These are phyloP conservation scores for Aphrophora alni DNA, from an alignment of 2,888 invertebrate species.

Conservation along the genomic window DNA sequence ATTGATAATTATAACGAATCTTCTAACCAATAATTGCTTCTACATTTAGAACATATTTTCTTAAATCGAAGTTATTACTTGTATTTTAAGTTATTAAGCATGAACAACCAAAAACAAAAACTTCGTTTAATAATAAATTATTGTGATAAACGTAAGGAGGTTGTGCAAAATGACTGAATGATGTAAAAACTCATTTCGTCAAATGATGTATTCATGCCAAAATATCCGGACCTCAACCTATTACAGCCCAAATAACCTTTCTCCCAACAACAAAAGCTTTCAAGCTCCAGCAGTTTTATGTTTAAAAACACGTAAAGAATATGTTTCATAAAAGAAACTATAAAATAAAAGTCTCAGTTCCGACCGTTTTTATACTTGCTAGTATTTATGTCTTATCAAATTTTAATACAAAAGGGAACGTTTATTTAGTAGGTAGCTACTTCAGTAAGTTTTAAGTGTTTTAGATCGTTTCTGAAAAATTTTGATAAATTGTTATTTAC, in stretches of 20 bases:
- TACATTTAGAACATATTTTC: too few species aligned
- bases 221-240: not conserved
- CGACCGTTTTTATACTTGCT: not conserved
- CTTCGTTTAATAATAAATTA: not conserved
- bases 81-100: too few species aligned
- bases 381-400: not conserved
- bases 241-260: not conserved
- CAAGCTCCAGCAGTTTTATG: not conserved
- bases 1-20: too few species aligned
- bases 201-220: not conserved
- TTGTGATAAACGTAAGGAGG: not conserved
- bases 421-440: not conserved
- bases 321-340: not conserved
- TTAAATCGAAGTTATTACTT: too few species aligned
- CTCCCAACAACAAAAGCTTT: not conserved
- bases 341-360: not conserved
- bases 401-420: not conserved
- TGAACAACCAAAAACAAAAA: too few species aligned
- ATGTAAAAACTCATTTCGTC: not conserved
- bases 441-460: not conserved
- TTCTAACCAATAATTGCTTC: too few species aligned
- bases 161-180: not conserved
- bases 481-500: too few species aligned
- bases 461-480: too few species aligned
- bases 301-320: conserved; percentile 9